phyloP scores from a whole-genome alignment of 2,113 vertebrate genomes.

The Vanacampus margaritifer region DNA sequence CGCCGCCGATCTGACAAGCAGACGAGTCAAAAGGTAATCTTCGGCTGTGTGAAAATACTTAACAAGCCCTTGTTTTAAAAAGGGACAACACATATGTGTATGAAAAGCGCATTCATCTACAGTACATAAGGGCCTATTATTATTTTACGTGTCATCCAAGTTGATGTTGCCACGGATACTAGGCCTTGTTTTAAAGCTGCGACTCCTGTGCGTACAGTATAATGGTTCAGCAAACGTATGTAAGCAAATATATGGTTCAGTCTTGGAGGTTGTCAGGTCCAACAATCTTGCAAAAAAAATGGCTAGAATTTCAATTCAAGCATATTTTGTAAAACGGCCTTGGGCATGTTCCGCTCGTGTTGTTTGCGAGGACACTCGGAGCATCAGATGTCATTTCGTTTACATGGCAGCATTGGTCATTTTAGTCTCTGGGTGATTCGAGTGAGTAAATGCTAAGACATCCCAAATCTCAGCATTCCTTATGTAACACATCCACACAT shows the following conservation, averaged over 20 bases:
- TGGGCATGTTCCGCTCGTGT: conserved; percentile 7
- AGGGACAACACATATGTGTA: neutral
- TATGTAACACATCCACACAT: conserved; percentile 22
- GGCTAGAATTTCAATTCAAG: neutral
- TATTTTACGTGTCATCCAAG: conserved; percentile 59
- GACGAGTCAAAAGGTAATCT: conserved; percentile 48
- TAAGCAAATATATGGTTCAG: conserved; percentile 18
- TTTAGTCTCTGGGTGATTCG: conserved; percentile 30
- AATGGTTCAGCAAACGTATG: conserved; percentile 27
- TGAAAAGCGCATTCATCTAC: neutral
- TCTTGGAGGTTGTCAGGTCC: conserved; percentile 28
- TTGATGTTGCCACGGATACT: conserved; percentile 69
- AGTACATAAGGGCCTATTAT: neutral
- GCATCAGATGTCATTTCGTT: conserved; percentile 32
- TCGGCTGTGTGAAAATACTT: conserved; percentile 23
- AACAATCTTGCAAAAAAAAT: conserved; percentile 1
- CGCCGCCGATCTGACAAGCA: conserved; percentile 49
- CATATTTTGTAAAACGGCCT: conserved; percentile 21
- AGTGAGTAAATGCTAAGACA: conserved; percentile 11
- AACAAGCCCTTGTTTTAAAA: conserved; percentile 2
- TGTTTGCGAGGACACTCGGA: conserved; percentile 16
- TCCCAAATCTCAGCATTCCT: conserved; percentile 19
- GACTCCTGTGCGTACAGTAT: conserved; percentile 42
- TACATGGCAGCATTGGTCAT: conserved; percentile 36
- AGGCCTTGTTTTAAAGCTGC: conserved; percentile 35